Evolutionary conservation across 1,140 invertebrate species (phyloP).

Genomic region (Psilanteris sp.): DNA sequence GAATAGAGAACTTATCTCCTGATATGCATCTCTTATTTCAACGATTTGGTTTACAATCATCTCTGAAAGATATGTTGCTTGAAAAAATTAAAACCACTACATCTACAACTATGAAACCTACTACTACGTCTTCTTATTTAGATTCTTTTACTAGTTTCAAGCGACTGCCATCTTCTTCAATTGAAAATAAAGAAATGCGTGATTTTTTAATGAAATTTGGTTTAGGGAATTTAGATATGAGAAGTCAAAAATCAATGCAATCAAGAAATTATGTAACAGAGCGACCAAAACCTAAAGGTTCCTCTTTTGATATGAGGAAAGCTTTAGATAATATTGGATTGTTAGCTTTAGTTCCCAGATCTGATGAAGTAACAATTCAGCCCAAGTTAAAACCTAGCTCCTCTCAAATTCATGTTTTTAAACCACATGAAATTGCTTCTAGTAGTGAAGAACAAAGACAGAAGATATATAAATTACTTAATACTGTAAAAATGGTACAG

Average conservation of each 20-base stretch:
- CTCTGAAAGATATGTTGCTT: conserved; percentile 43
- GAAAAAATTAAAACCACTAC: conserved; percentile 38
- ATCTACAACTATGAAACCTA: conserved; percentile 59
- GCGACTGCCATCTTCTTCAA: conserved; percentile 79
- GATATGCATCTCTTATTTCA: conserved; percentile 75
- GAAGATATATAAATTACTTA: conserved; percentile 77
- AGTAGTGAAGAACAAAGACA: conserved; percentile 69
- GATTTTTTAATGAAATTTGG: conserved; percentile 82
- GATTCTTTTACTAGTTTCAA: conserved; percentile 82
- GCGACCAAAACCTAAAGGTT: conserved; percentile 71
- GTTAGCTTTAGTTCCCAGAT: conserved; percentile 31
- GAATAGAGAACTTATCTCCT: conserved; percentile 72
- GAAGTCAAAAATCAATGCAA: conserved; percentile 73
- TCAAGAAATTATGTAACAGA: conserved; percentile 40
- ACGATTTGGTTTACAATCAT: conserved; percentile 72
- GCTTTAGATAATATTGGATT: conserved; percentile 81
- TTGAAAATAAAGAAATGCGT: conserved; percentile 81
- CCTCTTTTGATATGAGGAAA: conserved; percentile 79
- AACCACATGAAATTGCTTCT: conserved; percentile 73
- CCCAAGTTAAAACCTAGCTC: conserved; percentile 27
- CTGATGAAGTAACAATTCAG: conserved; percentile 12
- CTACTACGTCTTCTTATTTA: conserved; percentile 60
- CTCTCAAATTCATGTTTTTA: conserved; percentile 76
- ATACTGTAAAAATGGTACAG: conserved; percentile 78
- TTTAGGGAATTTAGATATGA: conserved; percentile 69